Base-by-base conservation (phyloP, 30 jellyfish, hydroid and myxozoan species). In the Clytia hemisphaerica region DNA sequence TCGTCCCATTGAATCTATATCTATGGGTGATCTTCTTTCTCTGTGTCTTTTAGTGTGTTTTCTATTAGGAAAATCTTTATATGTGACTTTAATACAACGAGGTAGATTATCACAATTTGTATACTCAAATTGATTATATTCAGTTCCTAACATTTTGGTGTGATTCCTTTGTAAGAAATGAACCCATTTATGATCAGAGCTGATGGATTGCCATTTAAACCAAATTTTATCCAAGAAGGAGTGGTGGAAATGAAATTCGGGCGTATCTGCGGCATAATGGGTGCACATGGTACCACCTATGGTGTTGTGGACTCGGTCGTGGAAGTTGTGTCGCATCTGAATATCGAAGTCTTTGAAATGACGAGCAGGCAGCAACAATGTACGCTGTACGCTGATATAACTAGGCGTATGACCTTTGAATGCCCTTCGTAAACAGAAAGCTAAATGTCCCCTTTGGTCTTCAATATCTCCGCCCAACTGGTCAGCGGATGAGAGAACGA, bases 281-380 rank as follows among this genome's bases (percentile, higher is more conserved):
- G 97, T 88, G 77, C 97, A 61, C 97, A 88, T 88, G 0, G 97
- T 88, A 0, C 97, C 97, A 71, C 95, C 95, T 14, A 85, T 55
- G n/a, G 72, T 67, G 55, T 85, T 85, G 74, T 85, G 95, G 4
- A 78, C 78, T 24, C 71, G 46, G 59, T 85, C 95, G 36, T 85
- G 95, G 33, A 77, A 85, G 70, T 76, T 85, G 61, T 80, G 71
- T 21, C 95, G 75, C 40, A 85, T 34, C n/a, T 73, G 77, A 58
- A 85, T 15, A 29, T 85, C 95, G 62, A 85, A 85, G 57, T 85
- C 95, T 24, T 73, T 28, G 59, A 85, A 85, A 0, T 35, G 35
- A 27, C 71, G 61, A 5, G 92, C 54, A 2, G 93, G 88, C 26
- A 76, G 26, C 19, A 34, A 47, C 45, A 85, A 37, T 31, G 93